Evolutionary conservation across 2,888 invertebrate species (phyloP), one percentile per base, ranked within the genome.

Genomic region (Coenonympha arcania): DNA sequence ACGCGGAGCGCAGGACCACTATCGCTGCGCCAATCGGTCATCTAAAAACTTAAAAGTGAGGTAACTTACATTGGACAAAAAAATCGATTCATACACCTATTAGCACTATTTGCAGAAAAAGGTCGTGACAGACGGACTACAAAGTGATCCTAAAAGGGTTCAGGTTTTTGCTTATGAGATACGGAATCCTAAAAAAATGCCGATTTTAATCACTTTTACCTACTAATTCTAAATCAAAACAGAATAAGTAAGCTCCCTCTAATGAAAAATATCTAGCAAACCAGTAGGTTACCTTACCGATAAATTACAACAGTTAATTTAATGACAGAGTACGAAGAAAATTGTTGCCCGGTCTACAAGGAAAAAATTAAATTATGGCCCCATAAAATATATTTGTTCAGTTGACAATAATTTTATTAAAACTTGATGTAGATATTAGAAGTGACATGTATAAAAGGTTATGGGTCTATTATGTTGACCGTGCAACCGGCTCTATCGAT

Each of bases 241-340:
- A 13, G 11, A 37, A 34, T 22, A 37, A 5, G 20, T 31, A 20
- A 30, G 31, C 13, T 20, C 31, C 42, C 42, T 20, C 22, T 43
- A 15, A 43, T 43, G 22, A 22, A 43, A 43, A 43, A 31, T 31
- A 43, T 43, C 22, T 43, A 31, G 31, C 31, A 43, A 43, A 43
- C 42, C 42, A 43, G 42, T 31, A 43, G 20, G 13, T 31, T 20
- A 31, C 19, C 33, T 43, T 31, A 43, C 33, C 42, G 13, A 43
- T 43, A 61, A 61, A 62, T 63, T 65, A 63, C 64, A 63, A 62
- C 67, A 64, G 63, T 64, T 64, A 66, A 68, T 66, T 68, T 65
- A 65, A 65, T 59, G 61, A 61, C 62, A 53, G 54, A 56, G 64
- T 59, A 59, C 58, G 22, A 6, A 22, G 15, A 31, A 43, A 43